Conservation (phyloP, 2,113 vertebrate genomes). For the Sminthopsis crassicaudata region DNA sequence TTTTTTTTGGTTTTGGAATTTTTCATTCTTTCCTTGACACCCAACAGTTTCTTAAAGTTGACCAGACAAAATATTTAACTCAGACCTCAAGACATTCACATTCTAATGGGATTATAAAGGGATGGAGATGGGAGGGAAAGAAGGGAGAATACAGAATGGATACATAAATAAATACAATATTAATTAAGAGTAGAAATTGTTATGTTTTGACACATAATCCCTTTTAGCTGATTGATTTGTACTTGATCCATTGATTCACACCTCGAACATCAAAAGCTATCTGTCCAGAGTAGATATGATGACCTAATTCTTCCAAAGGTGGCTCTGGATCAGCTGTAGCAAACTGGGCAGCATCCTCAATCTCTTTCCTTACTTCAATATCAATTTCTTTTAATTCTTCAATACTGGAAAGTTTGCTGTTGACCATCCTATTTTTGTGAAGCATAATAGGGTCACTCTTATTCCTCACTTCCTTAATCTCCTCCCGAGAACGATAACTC, state of each 20-base stretch:
- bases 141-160: no score
- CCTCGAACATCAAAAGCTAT: conserved; percentile 93
- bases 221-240: conserved; percentile 93
- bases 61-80: neutral
- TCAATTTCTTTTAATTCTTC: conserved; percentile 99
- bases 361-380: conserved; percentile 94
- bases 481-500: conserved; percentile 98
- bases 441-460: conserved; percentile 98
- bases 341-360: conserved; percentile 95
- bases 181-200: neutral
- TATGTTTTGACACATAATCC: neutral
- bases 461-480: conserved; percentile 98
- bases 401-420: conserved; percentile 93
- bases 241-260: conserved; percentile 93
- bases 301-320: conserved; percentile 92
- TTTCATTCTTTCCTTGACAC: conserved; percentile 32
- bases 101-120: no score
- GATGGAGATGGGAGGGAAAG: no score
- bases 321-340: conserved; percentile 98
- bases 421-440: conserved; percentile 97
- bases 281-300: conserved; percentile 91
- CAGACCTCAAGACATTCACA: no score
- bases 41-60: conserved; percentile 45
- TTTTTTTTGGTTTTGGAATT: conserved; percentile 1
- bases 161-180: no score